Conservation (phyloP, 1,140 invertebrate genomes). For the Dysdera silvatica region DNA sequence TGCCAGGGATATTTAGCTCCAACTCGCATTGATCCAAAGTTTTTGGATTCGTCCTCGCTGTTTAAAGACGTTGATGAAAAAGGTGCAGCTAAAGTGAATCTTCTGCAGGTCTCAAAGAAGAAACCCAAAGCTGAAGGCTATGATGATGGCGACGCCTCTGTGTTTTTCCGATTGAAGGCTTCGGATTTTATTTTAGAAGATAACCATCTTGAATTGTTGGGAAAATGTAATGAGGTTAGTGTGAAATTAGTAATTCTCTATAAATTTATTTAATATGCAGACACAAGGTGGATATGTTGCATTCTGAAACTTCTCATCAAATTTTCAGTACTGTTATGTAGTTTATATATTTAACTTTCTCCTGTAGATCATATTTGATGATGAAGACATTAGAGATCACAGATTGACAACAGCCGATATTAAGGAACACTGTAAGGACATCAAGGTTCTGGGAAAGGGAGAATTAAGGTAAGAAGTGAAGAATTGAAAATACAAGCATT, state of each 20-base stretch:
- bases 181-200: conserved; percentile 68
- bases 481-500: too few relatives aligned
- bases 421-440: conserved; percentile 87
- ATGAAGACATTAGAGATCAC: conserved; percentile 66
- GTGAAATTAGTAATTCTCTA: too few relatives aligned
- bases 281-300: too few relatives aligned
- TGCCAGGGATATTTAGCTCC: conserved; percentile 92
- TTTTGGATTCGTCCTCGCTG: conserved; percentile 89
- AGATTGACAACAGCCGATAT: conserved; percentile 82
- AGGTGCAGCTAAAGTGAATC: conserved; percentile 43
- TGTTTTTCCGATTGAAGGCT: conserved; percentile 63
- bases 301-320: not conserved
- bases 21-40: conserved; percentile 85
- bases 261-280: too few relatives aligned
- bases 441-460: conserved; percentile 90
- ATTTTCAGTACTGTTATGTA: not conserved
- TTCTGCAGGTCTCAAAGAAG: conserved; percentile 34
- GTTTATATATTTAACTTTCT: not conserved
- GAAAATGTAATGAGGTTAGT: conserved; percentile 63
- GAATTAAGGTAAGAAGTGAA: conserved; percentile 71
- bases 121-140: conserved; percentile 88
- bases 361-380: conserved; percentile 68
- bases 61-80: conserved; percentile 83
- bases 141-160: conserved; percentile 76
- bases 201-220: conserved; percentile 65